Conservation (phyloP, 1,140 invertebrate species). For the Orius laevigatus region DNA sequence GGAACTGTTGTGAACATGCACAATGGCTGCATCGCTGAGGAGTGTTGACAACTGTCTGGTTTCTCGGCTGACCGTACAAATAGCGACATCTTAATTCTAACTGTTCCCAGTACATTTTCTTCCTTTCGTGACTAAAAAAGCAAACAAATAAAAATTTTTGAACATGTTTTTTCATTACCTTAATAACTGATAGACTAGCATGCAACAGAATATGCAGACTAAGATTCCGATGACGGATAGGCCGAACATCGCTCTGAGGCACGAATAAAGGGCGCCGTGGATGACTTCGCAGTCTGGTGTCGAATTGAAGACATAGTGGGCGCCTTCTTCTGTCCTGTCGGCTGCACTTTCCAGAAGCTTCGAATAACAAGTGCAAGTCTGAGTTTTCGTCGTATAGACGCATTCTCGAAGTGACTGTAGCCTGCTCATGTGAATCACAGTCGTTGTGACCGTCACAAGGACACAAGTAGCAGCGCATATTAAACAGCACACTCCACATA, state of each 20-base stretch:
- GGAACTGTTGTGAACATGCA: constrained; percentile 55
- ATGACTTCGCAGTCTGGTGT: constrained; percentile 73
- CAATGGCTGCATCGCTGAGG: constrained; percentile 36
- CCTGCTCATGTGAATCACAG: constrained; percentile 83
- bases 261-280: constrained; percentile 70
- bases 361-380: constrained; percentile 60
- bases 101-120: constrained; percentile 89
- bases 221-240: constrained; percentile 75
- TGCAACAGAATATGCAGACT: constrained; percentile 78
- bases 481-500: constrained; percentile 65
- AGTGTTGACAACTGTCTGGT: constrained; percentile 28
- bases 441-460: constrained; percentile 77
- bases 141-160: constrained; percentile 5
- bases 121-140: constrained; percentile 59
- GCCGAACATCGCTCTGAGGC: constrained; percentile 71
- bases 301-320: constrained; percentile 51
- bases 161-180: constrained; percentile 34
- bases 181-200: constrained; percentile 75
- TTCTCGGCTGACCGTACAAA: constrained; percentile 41
- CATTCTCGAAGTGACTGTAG: constrained; percentile 72
- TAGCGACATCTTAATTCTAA: constrained; percentile 65
- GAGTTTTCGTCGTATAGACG: constrained; percentile 59
- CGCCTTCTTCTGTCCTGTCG: constrained; percentile 34
- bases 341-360: constrained; percentile 37
- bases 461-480: constrained; percentile 71